These are phyloP conservation scores for Sinonovacula constricta DNA, from an alignment of 1,140 invertebrate species.

Conservation along the genomic window DNA sequence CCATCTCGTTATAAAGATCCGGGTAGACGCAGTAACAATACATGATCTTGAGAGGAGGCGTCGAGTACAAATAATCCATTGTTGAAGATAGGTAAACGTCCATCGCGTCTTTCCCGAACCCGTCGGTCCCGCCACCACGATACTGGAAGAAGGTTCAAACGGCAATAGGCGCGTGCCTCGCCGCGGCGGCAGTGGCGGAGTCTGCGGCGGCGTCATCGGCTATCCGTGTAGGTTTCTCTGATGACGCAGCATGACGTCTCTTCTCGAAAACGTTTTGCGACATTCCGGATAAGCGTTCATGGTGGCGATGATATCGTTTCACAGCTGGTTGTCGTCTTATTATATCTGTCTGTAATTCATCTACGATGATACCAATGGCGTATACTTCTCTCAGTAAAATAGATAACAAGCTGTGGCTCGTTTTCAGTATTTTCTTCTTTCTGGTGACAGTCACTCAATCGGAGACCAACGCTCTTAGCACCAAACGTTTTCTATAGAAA, in stretches of 20 bases:
- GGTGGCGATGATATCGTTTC: neutral
- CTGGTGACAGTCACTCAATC: neutral
- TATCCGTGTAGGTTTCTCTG: neutral
- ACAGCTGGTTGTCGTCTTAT: neutral
- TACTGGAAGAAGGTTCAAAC: neutral
- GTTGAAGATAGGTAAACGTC: neutral
- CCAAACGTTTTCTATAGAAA: neutral
- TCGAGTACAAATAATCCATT: neutral
- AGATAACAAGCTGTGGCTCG: neutral
- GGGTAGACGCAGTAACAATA: conserved; percentile 40
- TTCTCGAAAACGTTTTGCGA: neutral
- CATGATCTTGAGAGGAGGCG: neutral
- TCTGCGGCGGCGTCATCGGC: neutral
- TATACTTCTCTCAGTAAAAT: neutral
- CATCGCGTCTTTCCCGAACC: conserved; percentile 14
- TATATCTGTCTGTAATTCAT: neutral
- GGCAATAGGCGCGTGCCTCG: too few species aligned
- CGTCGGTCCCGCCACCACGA: neutral
- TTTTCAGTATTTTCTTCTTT: neutral
- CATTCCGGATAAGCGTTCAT: neutral
- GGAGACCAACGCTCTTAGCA: neutral
- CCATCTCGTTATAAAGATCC: conserved; percentile 12
- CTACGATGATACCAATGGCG: neutral
- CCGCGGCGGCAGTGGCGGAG: too few species aligned
- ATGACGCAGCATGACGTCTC: neutral